These are phyloP conservation scores for Hyposoter didymator DNA, from an alignment of 2,888 invertebrate species.

Conservation along the genomic window DNA sequence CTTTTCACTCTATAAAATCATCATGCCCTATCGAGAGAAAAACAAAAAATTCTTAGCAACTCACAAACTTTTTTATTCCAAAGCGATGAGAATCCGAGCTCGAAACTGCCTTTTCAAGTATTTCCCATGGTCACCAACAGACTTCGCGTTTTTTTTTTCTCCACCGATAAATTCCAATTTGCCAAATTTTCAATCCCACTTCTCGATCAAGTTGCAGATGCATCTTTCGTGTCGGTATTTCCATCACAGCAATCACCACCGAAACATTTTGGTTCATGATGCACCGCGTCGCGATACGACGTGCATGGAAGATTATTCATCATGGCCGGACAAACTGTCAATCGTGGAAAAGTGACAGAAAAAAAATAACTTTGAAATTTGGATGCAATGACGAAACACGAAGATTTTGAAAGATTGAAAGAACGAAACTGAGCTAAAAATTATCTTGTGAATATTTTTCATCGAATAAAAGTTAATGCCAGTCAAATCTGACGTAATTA, in stretches of 20 bases:
- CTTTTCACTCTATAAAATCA: background rate
- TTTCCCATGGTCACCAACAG: background rate
- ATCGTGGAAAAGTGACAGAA: background rate
- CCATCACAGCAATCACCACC: conserved; percentile 70
- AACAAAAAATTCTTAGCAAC: background rate
- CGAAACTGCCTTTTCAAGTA: background rate
- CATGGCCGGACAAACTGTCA: conserved; percentile 58
- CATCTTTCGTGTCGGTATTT: conserved; percentile 11
- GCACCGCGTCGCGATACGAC: background rate
- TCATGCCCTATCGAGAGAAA: background rate
- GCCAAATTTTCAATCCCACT: background rate
- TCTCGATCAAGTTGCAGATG: background rate
- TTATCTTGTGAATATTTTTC: background rate
- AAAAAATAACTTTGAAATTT: background rate
- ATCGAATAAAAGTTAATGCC: background rate
- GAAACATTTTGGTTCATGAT: conserved; percentile 66
- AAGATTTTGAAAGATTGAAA: background rate
- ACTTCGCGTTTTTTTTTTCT: background rate
- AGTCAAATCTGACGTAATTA: background rate
- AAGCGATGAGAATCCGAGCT: background rate
- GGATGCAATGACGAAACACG: background rate
- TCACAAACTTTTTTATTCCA: background rate
- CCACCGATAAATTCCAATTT: background rate
- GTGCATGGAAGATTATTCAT: conserved; percentile 64
- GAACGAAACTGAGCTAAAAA: background rate